A percentile compares a stretch with the other conserved stretches of the same genome.
Evolutionary conservation across 2,797 vertebrate species (phyloP).

Genomic region (Acipenser ruthenus): DNA sequence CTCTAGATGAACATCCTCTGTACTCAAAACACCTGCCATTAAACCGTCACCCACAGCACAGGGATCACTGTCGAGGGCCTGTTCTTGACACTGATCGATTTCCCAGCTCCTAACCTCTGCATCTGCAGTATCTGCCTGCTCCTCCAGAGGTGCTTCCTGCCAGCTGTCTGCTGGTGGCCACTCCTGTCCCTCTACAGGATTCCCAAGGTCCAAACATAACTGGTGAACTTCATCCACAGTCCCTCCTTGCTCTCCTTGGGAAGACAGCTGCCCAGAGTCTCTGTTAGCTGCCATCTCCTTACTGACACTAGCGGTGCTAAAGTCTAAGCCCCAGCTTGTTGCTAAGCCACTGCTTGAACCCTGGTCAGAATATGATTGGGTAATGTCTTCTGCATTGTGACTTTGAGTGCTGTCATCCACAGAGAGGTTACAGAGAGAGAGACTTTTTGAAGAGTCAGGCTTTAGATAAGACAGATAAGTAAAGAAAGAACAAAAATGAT

Average conservation of each 20-base stretch:
- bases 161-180: constrained; percentile 42
- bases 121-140: constrained; percentile 38
- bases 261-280: constrained; percentile 37
- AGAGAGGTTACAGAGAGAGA: constrained; percentile 66
- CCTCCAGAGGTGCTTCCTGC: constrained; percentile 41
- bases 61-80: constrained; percentile 42
- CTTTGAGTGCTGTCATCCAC: constrained; percentile 56
- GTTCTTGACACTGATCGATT: constrained; percentile 37
- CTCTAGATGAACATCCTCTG: constrained; percentile 20
- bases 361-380: constrained; percentile 57
- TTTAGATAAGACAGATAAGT: constrained; percentile 40
- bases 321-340: constrained; percentile 68
- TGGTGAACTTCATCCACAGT: constrained; percentile 18
- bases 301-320: constrained; percentile 54
- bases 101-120: constrained; percentile 56
- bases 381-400: constrained; percentile 55
- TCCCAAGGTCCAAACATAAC: constrained; percentile 30
- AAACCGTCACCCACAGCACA: constrained; percentile 21
- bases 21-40: constrained; percentile 11
- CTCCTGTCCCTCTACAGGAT: constrained; percentile 36
- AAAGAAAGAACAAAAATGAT: constrained; percentile 16
- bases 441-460: constrained; percentile 71
- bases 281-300: constrained; percentile 38
- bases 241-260: constrained; percentile 37
- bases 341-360: constrained; percentile 51